A percentile compares a stretch with the other conserved stretches of the same genome.
These are phyloP conservation scores for Ibycter americanus DNA, from an alignment of 2,797 vertebrate species.

Conservation along the genomic window DNA sequence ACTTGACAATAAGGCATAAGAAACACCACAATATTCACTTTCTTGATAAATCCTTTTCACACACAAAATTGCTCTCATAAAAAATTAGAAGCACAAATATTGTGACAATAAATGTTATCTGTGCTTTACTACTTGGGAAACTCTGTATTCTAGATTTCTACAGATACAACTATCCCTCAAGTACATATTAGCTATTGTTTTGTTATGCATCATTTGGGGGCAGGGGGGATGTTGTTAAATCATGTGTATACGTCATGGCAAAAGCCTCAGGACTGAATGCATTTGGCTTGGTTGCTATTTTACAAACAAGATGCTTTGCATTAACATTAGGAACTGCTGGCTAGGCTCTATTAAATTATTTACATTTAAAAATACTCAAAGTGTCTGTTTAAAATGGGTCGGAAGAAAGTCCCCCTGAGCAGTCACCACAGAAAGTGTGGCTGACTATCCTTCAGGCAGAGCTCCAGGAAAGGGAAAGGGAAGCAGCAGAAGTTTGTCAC, in stretches of 20 bases:
- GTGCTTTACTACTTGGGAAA: neutral
- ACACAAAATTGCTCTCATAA: neutral
- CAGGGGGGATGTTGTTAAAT: neutral
- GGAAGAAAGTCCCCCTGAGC: slow-evolving; percentile 34
- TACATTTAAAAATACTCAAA: slow-evolving; percentile 8
- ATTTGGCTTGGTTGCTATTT: neutral
- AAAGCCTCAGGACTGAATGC: neutral
- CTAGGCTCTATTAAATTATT: slow-evolving; percentile 27
- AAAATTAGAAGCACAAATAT: neutral
- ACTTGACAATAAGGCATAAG: slow-evolving; percentile 14
- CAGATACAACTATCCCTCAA: neutral
- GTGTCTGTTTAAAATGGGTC: slow-evolving; percentile 27
- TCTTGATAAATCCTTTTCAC: neutral
- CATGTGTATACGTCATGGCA: neutral
- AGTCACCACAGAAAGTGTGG: slow-evolving; percentile 32
- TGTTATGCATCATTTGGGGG: neutral
- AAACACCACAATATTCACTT: neutral
- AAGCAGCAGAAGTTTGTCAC: slow-evolving; percentile 44
- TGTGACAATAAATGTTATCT: neutral
- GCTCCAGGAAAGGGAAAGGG: slow-evolving; percentile 18
- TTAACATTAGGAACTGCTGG: slow-evolving; percentile 15
- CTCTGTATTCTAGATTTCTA: neutral
- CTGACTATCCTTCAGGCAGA: slow-evolving; percentile 33
- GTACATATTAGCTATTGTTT: neutral
- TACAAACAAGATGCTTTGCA: neutral